A percentile compares a stretch with the other conserved stretches of the same genome.
Evolutionary conservation across 2,888 invertebrate genomes (phyloP).

Genomic region (Keiferia lycopersicella): DNA sequence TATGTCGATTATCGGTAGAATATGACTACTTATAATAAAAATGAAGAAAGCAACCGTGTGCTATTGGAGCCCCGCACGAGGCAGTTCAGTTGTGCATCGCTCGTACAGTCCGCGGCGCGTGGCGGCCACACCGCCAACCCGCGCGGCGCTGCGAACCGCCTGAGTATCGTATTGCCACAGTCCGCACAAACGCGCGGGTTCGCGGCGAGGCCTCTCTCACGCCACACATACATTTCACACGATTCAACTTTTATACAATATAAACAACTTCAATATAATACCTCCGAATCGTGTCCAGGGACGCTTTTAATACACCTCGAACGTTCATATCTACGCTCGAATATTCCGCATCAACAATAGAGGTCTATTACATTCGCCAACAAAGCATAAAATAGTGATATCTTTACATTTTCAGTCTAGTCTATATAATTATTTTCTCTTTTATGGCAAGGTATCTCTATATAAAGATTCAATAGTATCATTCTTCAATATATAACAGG

Average conservation of each 20-base stretch:
- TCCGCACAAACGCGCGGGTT: slow-evolving; percentile 31
- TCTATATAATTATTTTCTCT: slow-evolving; percentile 78
- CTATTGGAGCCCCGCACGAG: slow-evolving; percentile 69
- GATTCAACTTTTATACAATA: slow-evolving; percentile 61
- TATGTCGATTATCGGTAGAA: slow-evolving; percentile 65
- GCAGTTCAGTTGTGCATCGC: slow-evolving; percentile 69
- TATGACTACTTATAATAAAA: slow-evolving; percentile 76
- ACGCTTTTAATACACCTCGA: slow-evolving; percentile 59
- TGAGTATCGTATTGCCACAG: slow-evolving; percentile 22
- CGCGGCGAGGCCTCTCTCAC: slow-evolving; percentile 45
- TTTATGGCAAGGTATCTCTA: slow-evolving; percentile 80
- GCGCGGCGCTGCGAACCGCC: neutral
- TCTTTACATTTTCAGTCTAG: slow-evolving; percentile 80
- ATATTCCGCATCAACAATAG: slow-evolving; percentile 70
- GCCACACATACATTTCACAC: slow-evolving; percentile 39
- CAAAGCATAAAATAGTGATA: slow-evolving; percentile 81
- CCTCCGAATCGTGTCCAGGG: slow-evolving; percentile 66
- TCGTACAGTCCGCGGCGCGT: slow-evolving; percentile 44
- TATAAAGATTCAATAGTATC: slow-evolving; percentile 80
- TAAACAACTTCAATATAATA: slow-evolving; percentile 68
- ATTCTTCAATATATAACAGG: slow-evolving; percentile 78
- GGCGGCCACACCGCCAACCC: neutral
- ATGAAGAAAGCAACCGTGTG: slow-evolving; percentile 75
- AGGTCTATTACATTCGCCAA: slow-evolving; percentile 76
- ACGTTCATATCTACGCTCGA: slow-evolving; percentile 57